Percentiles rank a stretch among this genome's conserved stretches.
Conservation (phyloP, 2,113 vertebrate genomes). For the Gambusia holbrooki region DNA sequence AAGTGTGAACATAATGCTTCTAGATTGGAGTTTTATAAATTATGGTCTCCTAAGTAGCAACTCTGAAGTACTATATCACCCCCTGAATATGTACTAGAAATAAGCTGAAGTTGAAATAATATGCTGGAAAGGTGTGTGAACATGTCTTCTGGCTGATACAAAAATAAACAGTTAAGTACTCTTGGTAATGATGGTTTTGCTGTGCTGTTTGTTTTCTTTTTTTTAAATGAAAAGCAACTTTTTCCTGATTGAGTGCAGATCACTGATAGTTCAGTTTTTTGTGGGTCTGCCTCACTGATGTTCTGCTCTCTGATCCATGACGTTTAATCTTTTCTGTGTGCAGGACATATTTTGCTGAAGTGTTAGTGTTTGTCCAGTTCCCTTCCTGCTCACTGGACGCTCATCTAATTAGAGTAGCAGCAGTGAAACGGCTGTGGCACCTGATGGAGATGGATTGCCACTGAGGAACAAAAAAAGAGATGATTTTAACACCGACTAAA, state of each 20-base stretch:
- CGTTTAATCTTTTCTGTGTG: no score
- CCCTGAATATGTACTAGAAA: no score
- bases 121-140: no score
- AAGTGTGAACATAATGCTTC: neutral
- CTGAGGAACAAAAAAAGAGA: constrained; percentile 35
- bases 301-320: neutral
- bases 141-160: no score
- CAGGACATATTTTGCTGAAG: neutral
- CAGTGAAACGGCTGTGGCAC: constrained; percentile 57
- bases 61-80: no score
- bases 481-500: constrained; percentile 49
- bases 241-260: neutral
- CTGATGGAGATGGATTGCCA: constrained; percentile 73
- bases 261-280: neutral
- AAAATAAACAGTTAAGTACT: no score
- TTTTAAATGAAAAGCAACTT: no score
- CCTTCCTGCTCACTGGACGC: constrained; percentile 41
- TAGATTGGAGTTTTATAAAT: neutral
- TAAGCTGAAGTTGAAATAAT: no score
- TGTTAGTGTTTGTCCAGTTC: constrained; percentile 31
- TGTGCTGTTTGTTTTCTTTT: no score
- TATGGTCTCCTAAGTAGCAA: no score
- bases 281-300: no score
- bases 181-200: neutral
- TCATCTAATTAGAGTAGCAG: constrained; percentile 50